A percentile compares a stretch with the other conserved stretches of the same genome.
Evolutionary conservation across 1,140 invertebrate genomes (phyloP).

Genomic region (Bicyclus anynana): DNA sequence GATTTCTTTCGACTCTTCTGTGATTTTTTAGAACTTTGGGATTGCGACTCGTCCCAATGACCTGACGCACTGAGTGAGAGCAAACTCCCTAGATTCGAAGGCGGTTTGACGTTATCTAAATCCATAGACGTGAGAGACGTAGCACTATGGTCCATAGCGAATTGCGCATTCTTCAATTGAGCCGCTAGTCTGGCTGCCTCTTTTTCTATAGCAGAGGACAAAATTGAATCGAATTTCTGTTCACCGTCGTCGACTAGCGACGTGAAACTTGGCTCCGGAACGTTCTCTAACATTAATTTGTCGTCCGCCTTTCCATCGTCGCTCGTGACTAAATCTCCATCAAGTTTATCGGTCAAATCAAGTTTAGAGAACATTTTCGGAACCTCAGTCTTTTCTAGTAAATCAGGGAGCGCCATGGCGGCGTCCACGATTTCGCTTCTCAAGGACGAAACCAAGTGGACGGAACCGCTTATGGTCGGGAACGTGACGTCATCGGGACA

Average conservation of each 20-base stretch:
- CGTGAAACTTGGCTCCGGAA: slow-evolving; percentile 51
- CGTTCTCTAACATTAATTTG: slow-evolving; percentile 39
- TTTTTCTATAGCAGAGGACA: slow-evolving; percentile 79
- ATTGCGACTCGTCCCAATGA: slow-evolving; percentile 64
- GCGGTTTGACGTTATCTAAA: slow-evolving; percentile 87
- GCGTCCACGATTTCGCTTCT: slow-evolving; percentile 78
- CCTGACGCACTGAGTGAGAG: slow-evolving; percentile 80
- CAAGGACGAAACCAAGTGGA: slow-evolving; percentile 83
- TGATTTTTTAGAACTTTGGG: slow-evolving; percentile 56
- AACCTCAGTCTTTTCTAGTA: slow-evolving; percentile 63
- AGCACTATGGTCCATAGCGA: slow-evolving; percentile 78
- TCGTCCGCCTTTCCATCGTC: slow-evolving; percentile 33
- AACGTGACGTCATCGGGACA: slow-evolving; percentile 87
- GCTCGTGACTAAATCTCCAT: slow-evolving; percentile 26
- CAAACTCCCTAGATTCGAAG: slow-evolving; percentile 84
- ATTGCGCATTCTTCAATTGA: slow-evolving; percentile 74
- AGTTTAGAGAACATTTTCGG: slow-evolving; percentile 43
- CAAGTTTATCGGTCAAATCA: slow-evolving; percentile 60
- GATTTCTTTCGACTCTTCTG: slow-evolving; percentile 80
- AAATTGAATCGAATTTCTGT: slow-evolving; percentile 56
- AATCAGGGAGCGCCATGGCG: slow-evolving; percentile 53
- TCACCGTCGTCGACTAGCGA: slow-evolving; percentile 53
- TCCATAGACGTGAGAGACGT: slow-evolving; percentile 78
- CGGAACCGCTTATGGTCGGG: slow-evolving; percentile 86
- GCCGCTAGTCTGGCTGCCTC: slow-evolving; percentile 85